phyloP scores from a whole-genome alignment of 2,797 vertebrate genomes.

The Poeciliopsis infans region DNA sequence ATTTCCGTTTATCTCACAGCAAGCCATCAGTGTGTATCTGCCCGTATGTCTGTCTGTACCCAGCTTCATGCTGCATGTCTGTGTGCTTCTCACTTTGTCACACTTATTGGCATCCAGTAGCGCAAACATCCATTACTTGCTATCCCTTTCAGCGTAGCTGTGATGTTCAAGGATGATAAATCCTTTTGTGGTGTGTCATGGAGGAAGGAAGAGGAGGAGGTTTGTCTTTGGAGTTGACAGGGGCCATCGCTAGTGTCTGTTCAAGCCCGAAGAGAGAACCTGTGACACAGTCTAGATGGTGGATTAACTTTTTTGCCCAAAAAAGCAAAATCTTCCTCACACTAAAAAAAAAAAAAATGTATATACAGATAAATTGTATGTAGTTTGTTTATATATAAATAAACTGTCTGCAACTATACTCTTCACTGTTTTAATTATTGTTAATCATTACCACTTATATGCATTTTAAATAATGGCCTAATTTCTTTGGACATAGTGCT shows the following conservation, averaged over 20 bases:
- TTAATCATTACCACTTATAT: background rate
- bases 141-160: slow-evolving; percentile 31
- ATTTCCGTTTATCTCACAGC: slow-evolving; percentile 16
- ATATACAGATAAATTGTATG: background rate
- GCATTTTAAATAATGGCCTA: background rate
- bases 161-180: slow-evolving; percentile 55
- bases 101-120: slow-evolving; percentile 49
- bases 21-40: slow-evolving; percentile 11
- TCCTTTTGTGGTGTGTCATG: slow-evolving; percentile 35
- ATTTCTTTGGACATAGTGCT: background rate
- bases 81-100: slow-evolving; percentile 39
- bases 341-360: background rate
- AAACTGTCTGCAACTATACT: background rate
- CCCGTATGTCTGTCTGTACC: background rate
- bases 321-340: slow-evolving; percentile 32
- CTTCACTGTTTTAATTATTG: background rate
- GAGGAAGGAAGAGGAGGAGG: background rate
- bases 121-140: slow-evolving; percentile 48
- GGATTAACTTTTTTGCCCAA: slow-evolving; percentile 67
- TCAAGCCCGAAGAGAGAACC: slow-evolving; percentile 42
- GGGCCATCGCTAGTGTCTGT: slow-evolving; percentile 35
- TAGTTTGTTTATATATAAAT: too few relatives aligned
- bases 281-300: slow-evolving; percentile 53
- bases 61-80: slow-evolving; percentile 16
- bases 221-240: slow-evolving; percentile 46